Evolutionary conservation across 1,140 invertebrate genomes (phyloP), one percentile per base, ranked within the genome.

Genomic region (Tenebrio molitor): DNA sequence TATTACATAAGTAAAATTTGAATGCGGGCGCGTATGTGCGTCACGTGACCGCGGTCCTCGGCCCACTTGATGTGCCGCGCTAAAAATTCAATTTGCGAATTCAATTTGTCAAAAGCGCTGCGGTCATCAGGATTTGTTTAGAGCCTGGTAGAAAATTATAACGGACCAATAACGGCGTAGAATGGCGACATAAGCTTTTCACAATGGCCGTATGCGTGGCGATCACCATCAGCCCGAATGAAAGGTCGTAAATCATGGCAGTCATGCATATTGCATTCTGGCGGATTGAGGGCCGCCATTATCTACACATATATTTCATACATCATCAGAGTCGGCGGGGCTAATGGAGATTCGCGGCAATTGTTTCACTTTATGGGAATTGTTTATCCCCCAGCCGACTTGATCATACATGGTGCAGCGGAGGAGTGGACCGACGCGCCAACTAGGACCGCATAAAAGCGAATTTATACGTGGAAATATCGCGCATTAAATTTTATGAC

Each of bases 401-500:
- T 75, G 65, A 75, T 72, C 70, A 69, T 72, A 34, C 69, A 58
- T 67, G 39, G 29, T 64, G 36, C 39, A 63, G 46, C 62, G 44
- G 12, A 42, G 36, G 36, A 71, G 62, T 71, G 46, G 19, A 63
- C 19, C 12, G 36, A 2, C 50, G 50, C 50, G 50, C 50, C 41
- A 68, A 50, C 64, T 39, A 50, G 58, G 58, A 71, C 53, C 63
- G 44, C 36, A 69, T 74, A 76, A 76, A 76, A 72, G 62, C 69
- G 71, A 76, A 58, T 58, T 58, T 76, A 74, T 74, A 72, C 72
- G 75, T 74, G 75, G 64, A 76, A 76, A 76, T 76, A 76, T 74
- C 53, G 62, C 65, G 64, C 75, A 73, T 76, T 76, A 76, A 74
- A 71, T 73, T 76, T 76, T 76, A 76, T 76, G 74, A 76, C 68